A percentile compares a stretch with the other conserved stretches of the same genome.
phyloP scores from a whole-genome alignment of 2,888 invertebrate genomes.

The Chrysopilus asiliformis region DNA sequence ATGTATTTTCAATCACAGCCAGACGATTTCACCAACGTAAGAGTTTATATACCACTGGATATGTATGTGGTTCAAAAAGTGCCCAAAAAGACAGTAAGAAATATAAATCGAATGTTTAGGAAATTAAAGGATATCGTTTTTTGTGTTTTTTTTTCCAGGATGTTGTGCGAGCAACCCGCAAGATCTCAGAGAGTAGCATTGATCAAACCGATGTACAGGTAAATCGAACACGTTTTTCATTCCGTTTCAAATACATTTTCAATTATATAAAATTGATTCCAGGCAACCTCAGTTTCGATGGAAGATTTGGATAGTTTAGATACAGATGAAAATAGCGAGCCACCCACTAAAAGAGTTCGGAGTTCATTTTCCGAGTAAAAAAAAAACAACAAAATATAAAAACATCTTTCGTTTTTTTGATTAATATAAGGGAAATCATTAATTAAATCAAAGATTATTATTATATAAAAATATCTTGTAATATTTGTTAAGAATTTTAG shows the following conservation, averaged over 20 bases:
- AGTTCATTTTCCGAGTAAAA: slow-evolving; percentile 10
- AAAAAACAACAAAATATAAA: no score
- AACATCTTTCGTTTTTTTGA: no score
- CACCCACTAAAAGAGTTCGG: slow-evolving; percentile 12
- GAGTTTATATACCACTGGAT: slow-evolving; percentile 70
- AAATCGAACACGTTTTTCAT: slow-evolving; percentile 2
- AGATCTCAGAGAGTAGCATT: slow-evolving; percentile 11
- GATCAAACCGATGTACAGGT: slow-evolving; percentile 19
- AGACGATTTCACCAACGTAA: slow-evolving; percentile 57
- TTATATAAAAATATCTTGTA: no score
- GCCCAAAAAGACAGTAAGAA: slow-evolving; percentile 6
- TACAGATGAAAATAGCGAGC: slow-evolving; percentile 15
- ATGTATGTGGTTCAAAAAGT: slow-evolving; percentile 17
- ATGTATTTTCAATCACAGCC: slow-evolving; percentile 78
- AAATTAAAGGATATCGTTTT: neutral
- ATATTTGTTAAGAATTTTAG: no score
- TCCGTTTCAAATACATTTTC: neutral
- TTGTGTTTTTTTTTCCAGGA: neutral
- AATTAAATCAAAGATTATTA: no score
- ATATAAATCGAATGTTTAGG: slow-evolving; percentile 1
- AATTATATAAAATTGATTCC: neutral
- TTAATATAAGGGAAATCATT: no score
- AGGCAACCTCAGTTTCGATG: slow-evolving; percentile 11
- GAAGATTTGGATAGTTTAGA: slow-evolving; percentile 11
- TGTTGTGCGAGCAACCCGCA: slow-evolving; percentile 7